Evolutionary conservation across 2,888 invertebrate species (phyloP), one percentile per base, ranked within the genome.

Genomic region (Phania funesta): DNA sequence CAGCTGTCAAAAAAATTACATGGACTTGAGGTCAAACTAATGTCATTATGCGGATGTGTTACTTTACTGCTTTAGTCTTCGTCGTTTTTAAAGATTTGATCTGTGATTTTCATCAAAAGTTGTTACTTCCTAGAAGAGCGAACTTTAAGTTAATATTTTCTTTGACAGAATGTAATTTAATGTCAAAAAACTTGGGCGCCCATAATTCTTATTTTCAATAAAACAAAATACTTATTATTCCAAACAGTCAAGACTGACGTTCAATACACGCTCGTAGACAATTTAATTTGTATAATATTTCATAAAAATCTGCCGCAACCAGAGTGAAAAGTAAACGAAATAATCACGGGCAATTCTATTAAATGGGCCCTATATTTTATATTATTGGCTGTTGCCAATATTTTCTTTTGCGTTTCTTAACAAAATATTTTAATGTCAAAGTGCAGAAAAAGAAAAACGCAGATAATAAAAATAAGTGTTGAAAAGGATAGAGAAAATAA

Each of bases 281-380:
- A 52, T 76, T 68, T 32, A 67, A 75, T 75, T 67, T 56, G 13
- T 58, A 32, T 26, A 67, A 68, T 80, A 56, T 64, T 64, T 75
- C 46, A 77, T 52, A 62, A 70, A 62, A 62, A 62, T 54, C 35
- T 62, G 60, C 24, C 32, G 24, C 35, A 20, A n/a, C n/a, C 22
- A 54, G 54, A 46, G 50, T 44, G 22, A 46, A 75, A 64, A 68
- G 56, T 56, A 80, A 68, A 68, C 68, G 62, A 75, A 56, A 50
- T 73, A 54, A 80, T 75, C 62, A 68, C 70, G 75, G 64, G 80
- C 68, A 76, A 80, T 73, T 77, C 65, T 48, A 67, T 77, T 77
- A 67, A 77, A 67, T 71, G 35, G 71, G 60, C 71, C 48, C 71
- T 77, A 77, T 81, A 64, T 71, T 38, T 71, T 60, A 65, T 78